Percentiles rank a stretch among this genome's conserved stretches.
These are phyloP conservation scores for Spodoptera picta DNA, from an alignment of 2,888 invertebrate genomes.

Conservation along the genomic window DNA sequence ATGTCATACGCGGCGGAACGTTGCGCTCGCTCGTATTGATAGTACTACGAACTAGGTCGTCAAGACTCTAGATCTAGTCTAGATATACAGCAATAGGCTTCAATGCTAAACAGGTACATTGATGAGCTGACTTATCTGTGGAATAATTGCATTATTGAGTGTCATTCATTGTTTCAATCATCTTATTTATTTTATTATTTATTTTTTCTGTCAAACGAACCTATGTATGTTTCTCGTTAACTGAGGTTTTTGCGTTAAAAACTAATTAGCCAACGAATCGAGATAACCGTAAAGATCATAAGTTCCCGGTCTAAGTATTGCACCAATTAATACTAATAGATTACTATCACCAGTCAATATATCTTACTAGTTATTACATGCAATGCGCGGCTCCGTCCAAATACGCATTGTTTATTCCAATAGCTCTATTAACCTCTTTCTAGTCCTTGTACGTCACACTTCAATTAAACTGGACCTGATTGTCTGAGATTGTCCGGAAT, in stretches of 20 bases:
- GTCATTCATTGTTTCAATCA: too few species aligned
- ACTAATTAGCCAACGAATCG: too few species aligned
- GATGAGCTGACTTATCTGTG: conserved; percentile 3
- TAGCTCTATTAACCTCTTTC: conserved; percentile 29
- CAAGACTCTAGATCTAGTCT: conserved; percentile 35
- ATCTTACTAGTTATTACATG: conserved; percentile 22
- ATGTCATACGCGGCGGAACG: conserved; percentile 40
- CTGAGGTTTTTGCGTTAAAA: too few species aligned
- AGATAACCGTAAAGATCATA: conserved; percentile 2
- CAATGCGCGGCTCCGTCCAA: conserved; percentile 7
- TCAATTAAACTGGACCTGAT: conserved; percentile 41
- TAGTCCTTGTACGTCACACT: conserved; percentile 25
- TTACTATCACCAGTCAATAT: conserved; percentile 15
- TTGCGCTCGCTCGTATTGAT: conserved; percentile 46
- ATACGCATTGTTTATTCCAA: conserved; percentile 30
- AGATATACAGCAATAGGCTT: conserved; percentile 31
- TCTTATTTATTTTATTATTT: too few species aligned
- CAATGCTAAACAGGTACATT: conserved; percentile 39
- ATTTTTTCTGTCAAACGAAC: too few species aligned
- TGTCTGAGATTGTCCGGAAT: conserved; percentile 38
- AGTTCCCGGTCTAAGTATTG: conserved; percentile 7
- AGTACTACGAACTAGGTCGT: conserved; percentile 49
- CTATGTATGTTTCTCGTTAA: too few species aligned
- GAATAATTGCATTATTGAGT: too few species aligned
- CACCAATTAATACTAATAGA: conserved; percentile 30